Conservation (phyloP, 2,797 vertebrate species). For the Prunella strophiata region DNA sequence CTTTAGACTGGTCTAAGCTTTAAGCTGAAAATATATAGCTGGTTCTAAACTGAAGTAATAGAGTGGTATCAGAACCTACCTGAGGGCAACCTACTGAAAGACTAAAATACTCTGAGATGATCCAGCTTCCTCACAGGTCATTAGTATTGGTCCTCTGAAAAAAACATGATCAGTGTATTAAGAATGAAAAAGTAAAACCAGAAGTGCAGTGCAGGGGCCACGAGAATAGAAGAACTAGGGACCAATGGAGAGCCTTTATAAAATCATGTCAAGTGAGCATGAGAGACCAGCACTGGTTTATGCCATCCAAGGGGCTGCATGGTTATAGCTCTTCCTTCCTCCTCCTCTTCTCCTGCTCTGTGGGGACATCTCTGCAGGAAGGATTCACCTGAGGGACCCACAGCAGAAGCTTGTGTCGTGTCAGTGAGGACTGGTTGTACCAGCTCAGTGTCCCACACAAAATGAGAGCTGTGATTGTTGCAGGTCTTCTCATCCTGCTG, state of each 20-base stretch:
- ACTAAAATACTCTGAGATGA: neutral
- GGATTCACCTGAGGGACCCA: neutral
- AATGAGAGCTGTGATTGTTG: fast-evolving
- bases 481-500: neutral
- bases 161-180: fast-evolving
- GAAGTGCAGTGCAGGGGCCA: neutral
- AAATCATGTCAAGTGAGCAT: neutral
- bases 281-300: neutral
- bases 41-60: neutral
- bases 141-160: neutral
- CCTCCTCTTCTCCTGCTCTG: neutral
- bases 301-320: too few relatives aligned
- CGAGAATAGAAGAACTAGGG: neutral
- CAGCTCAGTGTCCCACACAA: too few relatives aligned
- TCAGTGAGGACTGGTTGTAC: neutral
- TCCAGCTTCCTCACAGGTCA: neutral
- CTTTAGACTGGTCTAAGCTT: neutral
- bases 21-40: neutral
- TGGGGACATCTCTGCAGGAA: neutral
- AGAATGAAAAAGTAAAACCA: neutral
- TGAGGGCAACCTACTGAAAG: neutral
- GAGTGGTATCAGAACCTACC: neutral
- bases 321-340: neutral
- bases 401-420: neutral
- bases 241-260: neutral